Conservation (phyloP, 2,797 vertebrate species). For the Alouatta caraya region DNA sequence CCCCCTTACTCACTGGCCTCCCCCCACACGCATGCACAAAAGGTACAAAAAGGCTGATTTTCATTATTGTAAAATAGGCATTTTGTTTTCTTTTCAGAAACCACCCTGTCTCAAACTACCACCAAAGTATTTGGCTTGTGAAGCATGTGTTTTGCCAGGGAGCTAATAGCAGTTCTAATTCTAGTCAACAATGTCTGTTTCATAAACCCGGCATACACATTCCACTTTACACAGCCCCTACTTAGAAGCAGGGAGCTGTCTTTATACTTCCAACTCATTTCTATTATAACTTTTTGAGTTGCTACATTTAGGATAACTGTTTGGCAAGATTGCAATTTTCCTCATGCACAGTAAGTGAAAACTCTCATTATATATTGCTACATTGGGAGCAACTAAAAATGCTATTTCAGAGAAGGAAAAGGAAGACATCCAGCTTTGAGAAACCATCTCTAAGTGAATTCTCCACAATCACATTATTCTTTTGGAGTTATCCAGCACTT, state of each 20-base stretch:
- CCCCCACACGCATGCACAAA: background rate
- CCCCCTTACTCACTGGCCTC: background rate
- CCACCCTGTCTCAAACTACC: background rate
- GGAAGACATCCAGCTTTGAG: background rate
- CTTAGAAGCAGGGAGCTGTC: background rate
- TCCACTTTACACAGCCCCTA: background rate
- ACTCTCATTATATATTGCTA: slow-evolving; percentile 45
- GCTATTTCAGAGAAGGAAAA: slow-evolving; percentile 26
- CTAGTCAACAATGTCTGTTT: background rate
- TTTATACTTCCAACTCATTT: slow-evolving; percentile 1
- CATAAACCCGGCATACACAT: background rate
- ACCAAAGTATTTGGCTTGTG: background rate
- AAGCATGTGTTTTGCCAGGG: background rate
- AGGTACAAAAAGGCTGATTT: background rate
- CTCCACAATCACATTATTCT: background rate
- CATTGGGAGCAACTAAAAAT: slow-evolving; percentile 19
- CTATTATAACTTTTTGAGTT: slow-evolving; percentile 21
- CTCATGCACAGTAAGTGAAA: slow-evolving; percentile 40
- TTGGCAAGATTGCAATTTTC: slow-evolving; percentile 45
- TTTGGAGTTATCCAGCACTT: background rate
- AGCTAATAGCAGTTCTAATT: slow-evolving; percentile 45
- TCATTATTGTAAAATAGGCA: background rate
- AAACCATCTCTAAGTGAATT: background rate
- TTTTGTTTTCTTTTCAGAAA: slow-evolving; percentile 5
- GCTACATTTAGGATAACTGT: slow-evolving; percentile 54